Percentiles rank a stretch among this genome's conserved stretches.
These are phyloP conservation scores for Coregonus ussuriensis DNA, from an alignment of 2,797 vertebrate genomes.

Conservation along the genomic window DNA sequence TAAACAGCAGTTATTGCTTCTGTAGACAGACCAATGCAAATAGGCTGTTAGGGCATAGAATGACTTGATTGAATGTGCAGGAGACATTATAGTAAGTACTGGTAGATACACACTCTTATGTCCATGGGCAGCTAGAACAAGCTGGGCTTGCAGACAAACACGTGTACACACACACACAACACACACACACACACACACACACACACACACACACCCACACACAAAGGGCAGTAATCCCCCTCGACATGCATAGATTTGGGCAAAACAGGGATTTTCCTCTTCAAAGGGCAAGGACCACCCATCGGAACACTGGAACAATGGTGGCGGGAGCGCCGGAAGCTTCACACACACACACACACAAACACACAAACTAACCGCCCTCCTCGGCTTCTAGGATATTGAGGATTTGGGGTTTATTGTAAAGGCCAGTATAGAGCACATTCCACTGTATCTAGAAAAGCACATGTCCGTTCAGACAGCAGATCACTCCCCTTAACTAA, in stretches of 20 bases:
- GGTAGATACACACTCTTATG: not conserved
- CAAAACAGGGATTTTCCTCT: constrained; percentile 70
- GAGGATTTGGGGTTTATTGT: not conserved
- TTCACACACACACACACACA: constrained; percentile 26
- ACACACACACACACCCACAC: constrained; percentile 31
- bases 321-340: constrained; percentile 59
- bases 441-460: not conserved
- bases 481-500: not conserved
- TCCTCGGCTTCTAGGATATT: not conserved
- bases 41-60: not conserved
- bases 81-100: not conserved
- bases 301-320: constrained; percentile 64
- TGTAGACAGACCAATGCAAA: not conserved
- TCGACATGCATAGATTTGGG: constrained; percentile 64
- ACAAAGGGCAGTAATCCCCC: constrained; percentile 66
- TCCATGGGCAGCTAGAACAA: not conserved
- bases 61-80: not conserved
- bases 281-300: constrained; percentile 76
- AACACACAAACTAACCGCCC: constrained; percentile 26
- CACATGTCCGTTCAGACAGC: not conserved
- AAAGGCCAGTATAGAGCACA: not conserved
- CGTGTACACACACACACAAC: no score
- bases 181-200: constrained; percentile 11
- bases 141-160: constrained; percentile 14
- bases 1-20: not conserved